A percentile compares a stretch with the other conserved stretches of the same genome.
Conservation (phyloP, 2,888 invertebrate genomes). For the Dinocampus coccinellae region DNA sequence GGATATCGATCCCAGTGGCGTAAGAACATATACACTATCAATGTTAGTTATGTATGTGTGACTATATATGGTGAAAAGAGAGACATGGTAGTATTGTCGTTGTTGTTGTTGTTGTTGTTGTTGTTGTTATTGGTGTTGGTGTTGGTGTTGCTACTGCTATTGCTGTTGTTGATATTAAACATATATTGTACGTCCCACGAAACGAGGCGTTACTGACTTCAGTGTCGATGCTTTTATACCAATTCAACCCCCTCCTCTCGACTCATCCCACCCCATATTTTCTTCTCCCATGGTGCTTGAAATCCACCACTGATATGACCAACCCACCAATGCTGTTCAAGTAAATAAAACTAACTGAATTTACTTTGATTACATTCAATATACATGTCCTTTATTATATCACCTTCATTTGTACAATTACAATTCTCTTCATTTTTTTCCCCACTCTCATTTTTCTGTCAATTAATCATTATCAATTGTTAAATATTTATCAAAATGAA, state of each 20-base stretch:
- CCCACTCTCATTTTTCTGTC: background rate
- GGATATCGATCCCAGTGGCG: conserved; percentile 69
- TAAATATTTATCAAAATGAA: no score
- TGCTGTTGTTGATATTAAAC: conserved; percentile 24
- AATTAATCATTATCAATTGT: no score
- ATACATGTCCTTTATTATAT: background rate
- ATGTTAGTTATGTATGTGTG: conserved; percentile 22
- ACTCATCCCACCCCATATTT: no score
- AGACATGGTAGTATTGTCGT: no score
- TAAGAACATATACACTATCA: conserved; percentile 59
- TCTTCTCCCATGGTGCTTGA: conserved; percentile 34
- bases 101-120: no score
- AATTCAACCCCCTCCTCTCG: no score
- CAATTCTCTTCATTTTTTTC: no score
- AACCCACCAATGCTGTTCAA: background rate
- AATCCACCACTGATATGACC: background rate
- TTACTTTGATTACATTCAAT: conserved; percentile 3
- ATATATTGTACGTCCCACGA: conserved; percentile 29
- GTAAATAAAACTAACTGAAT: conserved; percentile 6
- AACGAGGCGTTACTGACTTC: conserved; percentile 45
- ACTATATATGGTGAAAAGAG: conserved; percentile 33
- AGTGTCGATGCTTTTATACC: conserved; percentile 45
- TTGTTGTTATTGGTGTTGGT: no score
- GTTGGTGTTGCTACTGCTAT: no score
- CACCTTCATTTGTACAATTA: background rate